Conservation (phyloP, 2,113 vertebrate species). For the Strix aluco region DNA sequence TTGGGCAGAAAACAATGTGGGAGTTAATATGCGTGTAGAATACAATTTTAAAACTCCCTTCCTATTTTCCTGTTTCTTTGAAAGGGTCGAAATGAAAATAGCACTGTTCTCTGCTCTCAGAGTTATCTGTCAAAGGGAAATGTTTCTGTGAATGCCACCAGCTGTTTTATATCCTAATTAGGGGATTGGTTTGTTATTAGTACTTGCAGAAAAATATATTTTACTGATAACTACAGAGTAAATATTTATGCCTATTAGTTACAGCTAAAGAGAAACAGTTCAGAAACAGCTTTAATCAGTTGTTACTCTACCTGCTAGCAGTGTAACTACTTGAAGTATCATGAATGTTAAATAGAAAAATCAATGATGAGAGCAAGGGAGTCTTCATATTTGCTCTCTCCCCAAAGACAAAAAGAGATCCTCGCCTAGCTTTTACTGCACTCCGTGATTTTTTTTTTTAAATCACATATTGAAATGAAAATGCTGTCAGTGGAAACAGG, state of each 20-base stretch:
- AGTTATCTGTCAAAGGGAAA: conserved; percentile 42
- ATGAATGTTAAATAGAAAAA: not conserved
- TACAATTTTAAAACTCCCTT: not conserved
- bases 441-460: not conserved
- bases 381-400: not conserved
- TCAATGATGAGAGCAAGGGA: not conserved
- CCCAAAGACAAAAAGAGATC: not conserved
- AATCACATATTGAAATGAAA: not conserved
- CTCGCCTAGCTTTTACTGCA: not conserved
- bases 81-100: conserved; percentile 43
- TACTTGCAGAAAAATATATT: conserved; percentile 63
- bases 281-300: not conserved
- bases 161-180: conserved; percentile 73
- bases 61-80: conserved; percentile 17
- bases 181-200: conserved; percentile 46
- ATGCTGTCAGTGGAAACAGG: not conserved
- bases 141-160: conserved; percentile 48
- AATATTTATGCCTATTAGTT: conserved; percentile 71
- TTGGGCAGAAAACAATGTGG: not conserved
- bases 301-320: conserved; percentile 8
- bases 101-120: conserved; percentile 5
- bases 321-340: not conserved
- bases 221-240: conserved; percentile 70
- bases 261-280: conserved; percentile 49
- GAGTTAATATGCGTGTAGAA: not conserved